These are phyloP conservation scores for Chelon labrosus DNA, from an alignment of 2,797 vertebrate genomes.

Conservation along the genomic window DNA sequence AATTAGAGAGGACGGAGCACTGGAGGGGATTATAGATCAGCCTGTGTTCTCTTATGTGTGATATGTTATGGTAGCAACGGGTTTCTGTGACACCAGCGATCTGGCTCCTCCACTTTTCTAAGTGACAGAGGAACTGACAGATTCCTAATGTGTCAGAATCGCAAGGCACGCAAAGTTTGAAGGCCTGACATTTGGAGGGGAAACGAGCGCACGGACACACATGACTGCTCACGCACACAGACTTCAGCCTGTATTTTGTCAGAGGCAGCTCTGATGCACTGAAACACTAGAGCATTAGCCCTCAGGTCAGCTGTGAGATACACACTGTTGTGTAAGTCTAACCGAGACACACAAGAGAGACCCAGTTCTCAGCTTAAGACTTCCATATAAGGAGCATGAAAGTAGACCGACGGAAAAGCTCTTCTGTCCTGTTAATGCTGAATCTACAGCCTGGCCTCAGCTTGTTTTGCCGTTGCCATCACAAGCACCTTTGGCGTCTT, in stretches of 20 bases:
- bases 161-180: not conserved
- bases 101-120: not conserved
- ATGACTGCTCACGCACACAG: constrained; percentile 16
- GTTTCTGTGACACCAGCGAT: not conserved
- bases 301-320: constrained; percentile 61
- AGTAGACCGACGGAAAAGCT: constrained; percentile 32
- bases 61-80: not conserved
- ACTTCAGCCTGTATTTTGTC: constrained; percentile 51
- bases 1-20: constrained; percentile 39
- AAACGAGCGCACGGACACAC: not conserved
- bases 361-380: constrained; percentile 59
- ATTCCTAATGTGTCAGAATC: not conserved
- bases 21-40: constrained; percentile 47
- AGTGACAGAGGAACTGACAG: not conserved
- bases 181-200: not conserved
- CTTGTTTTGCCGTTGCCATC: constrained; percentile 23
- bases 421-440: constrained; percentile 41
- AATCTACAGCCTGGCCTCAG: constrained; percentile 48
- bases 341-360: constrained; percentile 58
- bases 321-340: constrained; percentile 64
- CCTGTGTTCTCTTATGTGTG: constrained; percentile 5
- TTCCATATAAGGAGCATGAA: constrained; percentile 58
- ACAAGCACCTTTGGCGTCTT: constrained; percentile 34
- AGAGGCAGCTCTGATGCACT: constrained; percentile 39
- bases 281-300: constrained; percentile 54